Conservation (phyloP, 92 coral and sea anemone genomes). For the Diadumene lineata region DNA sequence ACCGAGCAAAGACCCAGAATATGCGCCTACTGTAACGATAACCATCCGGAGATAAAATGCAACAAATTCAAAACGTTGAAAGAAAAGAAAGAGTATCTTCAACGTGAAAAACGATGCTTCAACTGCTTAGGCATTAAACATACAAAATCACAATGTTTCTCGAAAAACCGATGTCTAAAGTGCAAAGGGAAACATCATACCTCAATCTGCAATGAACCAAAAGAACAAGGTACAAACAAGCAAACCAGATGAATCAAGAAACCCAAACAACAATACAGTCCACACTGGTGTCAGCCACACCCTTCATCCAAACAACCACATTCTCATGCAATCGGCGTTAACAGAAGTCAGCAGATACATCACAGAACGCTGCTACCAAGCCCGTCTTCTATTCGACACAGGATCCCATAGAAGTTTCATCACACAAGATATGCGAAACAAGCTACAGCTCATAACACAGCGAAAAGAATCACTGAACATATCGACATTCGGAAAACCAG, state of each 20-base stretch:
- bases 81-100: slow-evolving; percentile 32
- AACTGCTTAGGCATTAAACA: slow-evolving; percentile 43
- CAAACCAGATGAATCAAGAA: slow-evolving; percentile 1
- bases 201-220: slow-evolving; percentile 36
- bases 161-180: slow-evolving; percentile 40
- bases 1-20: not conserved
- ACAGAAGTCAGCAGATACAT: slow-evolving; percentile 15
- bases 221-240: not conserved
- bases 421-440: slow-evolving; percentile 28
- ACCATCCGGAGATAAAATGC: slow-evolving; percentile 34
- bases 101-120: slow-evolving; percentile 34
- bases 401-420: slow-evolving; percentile 51
- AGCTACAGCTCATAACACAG: slow-evolving; percentile 31
- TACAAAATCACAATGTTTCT: slow-evolving; percentile 32
- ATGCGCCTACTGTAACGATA: slow-evolving; percentile 37
- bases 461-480: slow-evolving; percentile 38
- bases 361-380: not conserved
- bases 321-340: slow-evolving; percentile 40
- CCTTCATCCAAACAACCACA: slow-evolving; percentile 19
- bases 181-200: slow-evolving; percentile 41
- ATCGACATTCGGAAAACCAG: slow-evolving; percentile 32
- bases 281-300: slow-evolving; percentile 32
- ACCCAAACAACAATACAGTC: not conserved
- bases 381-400: slow-evolving; percentile 37
- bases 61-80: slow-evolving; percentile 20